Base-by-base conservation (phyloP, 64 coral and sea anemone species). In the Porites australiensis region DNA sequence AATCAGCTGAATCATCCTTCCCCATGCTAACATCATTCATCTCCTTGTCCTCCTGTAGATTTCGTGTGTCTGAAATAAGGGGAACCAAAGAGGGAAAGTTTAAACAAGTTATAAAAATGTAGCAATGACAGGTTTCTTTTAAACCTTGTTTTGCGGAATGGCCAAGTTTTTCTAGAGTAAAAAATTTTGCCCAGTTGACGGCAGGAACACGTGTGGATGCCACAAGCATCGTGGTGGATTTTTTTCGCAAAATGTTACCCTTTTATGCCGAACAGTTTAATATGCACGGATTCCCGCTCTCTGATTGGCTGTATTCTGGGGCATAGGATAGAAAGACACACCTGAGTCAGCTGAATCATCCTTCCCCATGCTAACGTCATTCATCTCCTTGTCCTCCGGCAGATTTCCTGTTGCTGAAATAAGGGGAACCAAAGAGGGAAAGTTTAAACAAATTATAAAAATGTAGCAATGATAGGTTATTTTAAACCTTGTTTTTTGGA, bases 321-420 rank as follows among this genome's bases (percentile, higher is more conserved):
- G 27, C 27, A 37, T 37, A 37, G 27, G 27, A 37, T 74, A 4
- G 1, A 57, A 57, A 16, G 71, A 74, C 37, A 74, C 47, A 74
- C 15, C 71, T 74, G 71, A 48, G 47, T 74, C 71, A 74, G 71
- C 54, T 57, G 54, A 9, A 57, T 9, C 44, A 13, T 74, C 71
- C 15, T 12, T 46, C 71, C 47, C 71, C 71, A 74, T 74, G 27
- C 27, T 37, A 37, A 37, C 27, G 47, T 46, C 71, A 13, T 74
- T 44, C 44, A 44, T 74, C 14, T 74, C 27, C 27, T 37, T 37
- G 27, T 37, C 71, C 47, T 74, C 71, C 47, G 48, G 71, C 12
- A 4, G 44, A 74, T 74, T 13, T 74, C 71, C 71, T 74, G 71
- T 74, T 46, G 71, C 71, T 74, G 71, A 74, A 74, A 74, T 48